Evolutionary conservation across 2,888 invertebrate genomes (phyloP), one percentile per base, ranked within the genome.

Genomic region (Trilocha varians): DNA sequence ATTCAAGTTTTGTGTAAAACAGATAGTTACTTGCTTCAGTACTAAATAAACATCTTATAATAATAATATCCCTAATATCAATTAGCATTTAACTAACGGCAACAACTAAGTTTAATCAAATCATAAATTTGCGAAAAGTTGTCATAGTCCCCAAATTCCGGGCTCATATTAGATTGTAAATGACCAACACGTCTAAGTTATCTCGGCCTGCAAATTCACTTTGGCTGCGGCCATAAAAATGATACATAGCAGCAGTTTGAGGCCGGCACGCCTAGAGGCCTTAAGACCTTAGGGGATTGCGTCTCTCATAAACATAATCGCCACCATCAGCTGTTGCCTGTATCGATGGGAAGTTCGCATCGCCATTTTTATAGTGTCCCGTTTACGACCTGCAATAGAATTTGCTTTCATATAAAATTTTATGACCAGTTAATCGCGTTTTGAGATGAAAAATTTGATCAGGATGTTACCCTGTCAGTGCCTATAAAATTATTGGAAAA

Each of bases 141-240:
- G 25, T 37, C 34, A 36, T 25, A 36, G 15, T 16, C 36, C 33
- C 16, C 11, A 43, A 43, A 43, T 40, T 37, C 18, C 39, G 17
- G n/a, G 13, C 25, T 38, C 17, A 43, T 39, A 39, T 43, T 40
- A 43, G 33, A 40, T 34, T 72, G 72, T 75, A 78, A 80, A 79
- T 70, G 72, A 67, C 72, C 70, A 69, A 78, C 77, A 74, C 72
- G 71, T 72, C 67, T 72, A 58, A 73, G 70, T 76, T 79, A 84
- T 82, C 80, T 75, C 62, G 58, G 69, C 62, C 72, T 68, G 70
- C 74, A 77, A 79, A 83, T 83, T 84, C 83, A 82, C 82, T 83
- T 84, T 79, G 66, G 73, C 69, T 57, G 53, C 52, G 59, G 68
- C 72, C 60, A 77, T 84, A 83, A 83, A 83, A 79, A 78, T 82